These are phyloP conservation scores for Calypte anna DNA, from an alignment of 2,113 vertebrate species.

Conservation along the genomic window DNA sequence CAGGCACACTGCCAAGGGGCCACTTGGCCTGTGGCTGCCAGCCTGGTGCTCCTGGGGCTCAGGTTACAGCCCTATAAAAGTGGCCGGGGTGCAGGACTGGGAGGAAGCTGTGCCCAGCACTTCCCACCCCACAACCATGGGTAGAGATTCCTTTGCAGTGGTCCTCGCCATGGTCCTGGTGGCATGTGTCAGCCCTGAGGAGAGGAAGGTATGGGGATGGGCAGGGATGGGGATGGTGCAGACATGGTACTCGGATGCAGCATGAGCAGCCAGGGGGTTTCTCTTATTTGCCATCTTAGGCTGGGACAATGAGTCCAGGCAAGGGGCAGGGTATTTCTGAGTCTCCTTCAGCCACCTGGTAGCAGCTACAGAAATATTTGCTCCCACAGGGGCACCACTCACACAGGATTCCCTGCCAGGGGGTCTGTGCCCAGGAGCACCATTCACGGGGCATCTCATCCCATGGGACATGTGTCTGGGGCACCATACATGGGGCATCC, in stretches of 20 bases:
- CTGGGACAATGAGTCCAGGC: background rate
- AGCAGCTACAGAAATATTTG: background rate
- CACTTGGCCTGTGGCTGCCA: fast-evolving
- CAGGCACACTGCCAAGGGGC: background rate
- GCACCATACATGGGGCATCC: background rate
- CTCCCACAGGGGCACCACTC: background rate
- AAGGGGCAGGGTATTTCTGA: background rate
- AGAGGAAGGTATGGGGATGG: background rate
- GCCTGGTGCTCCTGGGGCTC: background rate
- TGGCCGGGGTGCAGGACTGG: fast-evolving
- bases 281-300: background rate
- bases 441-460: background rate
- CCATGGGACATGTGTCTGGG: background rate
- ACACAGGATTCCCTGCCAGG: fast-evolving
- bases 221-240: background rate
- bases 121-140: background rate
- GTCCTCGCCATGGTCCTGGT: background rate
- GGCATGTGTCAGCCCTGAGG: fast-evolving
- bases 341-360: background rate
- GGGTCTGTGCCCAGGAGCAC: fast-evolving
- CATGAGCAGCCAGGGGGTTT: background rate
- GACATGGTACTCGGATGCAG: background rate
- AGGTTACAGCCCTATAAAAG: background rate
- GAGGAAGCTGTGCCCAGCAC: fast-evolving
- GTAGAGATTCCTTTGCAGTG: background rate